These are phyloP conservation scores for Peromyscus californicus DNA, from an alignment of 2,113 vertebrate species.

Conservation along the genomic window DNA sequence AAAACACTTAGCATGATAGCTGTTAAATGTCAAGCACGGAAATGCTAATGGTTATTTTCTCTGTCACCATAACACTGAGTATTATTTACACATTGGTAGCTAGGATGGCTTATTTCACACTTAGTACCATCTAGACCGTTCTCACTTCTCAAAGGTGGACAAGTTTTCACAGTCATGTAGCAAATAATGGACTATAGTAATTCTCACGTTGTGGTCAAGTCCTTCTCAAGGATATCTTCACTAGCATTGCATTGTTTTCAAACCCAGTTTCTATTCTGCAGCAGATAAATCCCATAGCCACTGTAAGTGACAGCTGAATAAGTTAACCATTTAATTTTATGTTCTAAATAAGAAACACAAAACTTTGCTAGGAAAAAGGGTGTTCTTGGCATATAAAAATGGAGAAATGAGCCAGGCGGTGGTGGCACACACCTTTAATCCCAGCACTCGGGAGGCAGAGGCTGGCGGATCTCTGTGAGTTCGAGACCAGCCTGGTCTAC, in stretches of 20 bases:
- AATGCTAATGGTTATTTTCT: not conserved
- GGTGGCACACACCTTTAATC: no score
- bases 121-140: not conserved
- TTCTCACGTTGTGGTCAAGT: constrained; percentile 1
- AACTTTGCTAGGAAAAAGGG: not conserved
- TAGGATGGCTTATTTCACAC: not conserved
- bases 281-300: not conserved
- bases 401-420: not conserved
- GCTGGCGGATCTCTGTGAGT: no score
- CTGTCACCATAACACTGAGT: not conserved
- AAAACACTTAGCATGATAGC: not conserved
- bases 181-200: not conserved
- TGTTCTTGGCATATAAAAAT: constrained; percentile 44
- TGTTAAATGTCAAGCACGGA: not conserved
- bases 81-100: not conserved
- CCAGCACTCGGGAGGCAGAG: no score
- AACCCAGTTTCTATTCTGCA: not conserved
- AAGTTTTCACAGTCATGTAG: not conserved
- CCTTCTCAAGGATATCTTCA: constrained; percentile 15
- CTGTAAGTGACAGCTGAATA: not conserved
- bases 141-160: constrained; percentile 9
- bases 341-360: not conserved
- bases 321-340: constrained; percentile 45
- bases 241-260: not conserved
- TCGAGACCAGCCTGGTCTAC: no score